A percentile compares a stretch with the other conserved stretches of the same genome.
Conservation (phyloP, 2,888 invertebrate genomes). For the Heterodera filipjevi region DNA sequence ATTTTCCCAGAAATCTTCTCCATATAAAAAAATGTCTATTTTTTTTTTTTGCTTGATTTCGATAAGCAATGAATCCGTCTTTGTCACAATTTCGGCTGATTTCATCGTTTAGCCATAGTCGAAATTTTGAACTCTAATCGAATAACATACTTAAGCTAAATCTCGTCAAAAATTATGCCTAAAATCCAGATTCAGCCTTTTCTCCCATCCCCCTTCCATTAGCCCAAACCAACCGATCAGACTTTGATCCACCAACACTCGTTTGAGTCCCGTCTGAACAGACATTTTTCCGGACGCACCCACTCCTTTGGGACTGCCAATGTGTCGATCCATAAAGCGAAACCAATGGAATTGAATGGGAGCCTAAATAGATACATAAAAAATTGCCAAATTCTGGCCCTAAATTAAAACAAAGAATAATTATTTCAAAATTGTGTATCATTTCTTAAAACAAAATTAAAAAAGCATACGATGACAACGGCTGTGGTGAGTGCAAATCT, state of each 20-base stretch:
- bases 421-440: too few species aligned
- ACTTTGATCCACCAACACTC: slow-evolving; percentile 22
- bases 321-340: slow-evolving; percentile 28
- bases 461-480: slow-evolving; percentile 26
- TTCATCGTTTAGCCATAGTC: too few species aligned
- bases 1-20: too few species aligned
- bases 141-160: too few species aligned
- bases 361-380: slow-evolving; percentile 29
- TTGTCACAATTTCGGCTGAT: too few species aligned
- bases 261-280: slow-evolving; percentile 6
- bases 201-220: too few species aligned
- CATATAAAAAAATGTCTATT: too few species aligned
- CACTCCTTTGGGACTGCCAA: neutral
- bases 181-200: too few species aligned
- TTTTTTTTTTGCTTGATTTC: neutral
- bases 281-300: neutral
- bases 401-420: neutral
- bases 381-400: neutral
- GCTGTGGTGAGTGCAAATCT: slow-evolving; percentile 34
- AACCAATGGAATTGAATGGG: slow-evolving; percentile 41
- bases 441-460: too few species aligned
- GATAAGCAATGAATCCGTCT: too few species aligned
- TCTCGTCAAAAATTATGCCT: too few species aligned
- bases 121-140: too few species aligned
- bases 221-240: slow-evolving; percentile 14